These are phyloP conservation scores for Aegithalos caudatus DNA, from an alignment of 2,113 vertebrate genomes.

Conservation along the genomic window DNA sequence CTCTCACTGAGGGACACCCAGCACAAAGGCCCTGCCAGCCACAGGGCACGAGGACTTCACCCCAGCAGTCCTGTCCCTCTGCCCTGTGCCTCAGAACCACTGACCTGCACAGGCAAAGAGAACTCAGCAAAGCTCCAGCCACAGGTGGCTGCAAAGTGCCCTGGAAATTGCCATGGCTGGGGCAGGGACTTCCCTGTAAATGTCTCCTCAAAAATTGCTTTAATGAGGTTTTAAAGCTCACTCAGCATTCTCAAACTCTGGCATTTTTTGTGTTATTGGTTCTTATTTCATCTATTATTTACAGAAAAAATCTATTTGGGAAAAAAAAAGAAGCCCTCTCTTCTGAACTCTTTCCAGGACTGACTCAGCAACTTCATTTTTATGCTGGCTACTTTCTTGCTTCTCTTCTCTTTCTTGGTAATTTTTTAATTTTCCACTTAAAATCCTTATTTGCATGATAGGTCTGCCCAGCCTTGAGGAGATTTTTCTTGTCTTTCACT, in stretches of 20 bases:
- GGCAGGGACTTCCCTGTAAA: background rate
- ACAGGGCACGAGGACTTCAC: background rate
- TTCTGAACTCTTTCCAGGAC: conserved; percentile 25
- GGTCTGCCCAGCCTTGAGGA: conserved; percentile 62
- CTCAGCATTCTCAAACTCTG: background rate
- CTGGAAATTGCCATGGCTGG: background rate
- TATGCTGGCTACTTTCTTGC: background rate
- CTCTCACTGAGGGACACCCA: background rate
- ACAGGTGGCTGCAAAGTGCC: background rate
- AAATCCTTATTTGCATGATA: conserved; percentile 65
- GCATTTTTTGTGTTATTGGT: background rate
- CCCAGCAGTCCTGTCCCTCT: background rate
- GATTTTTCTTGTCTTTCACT: conserved; percentile 71
- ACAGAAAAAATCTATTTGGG: background rate
- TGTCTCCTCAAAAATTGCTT: background rate
- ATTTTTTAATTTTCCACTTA: conserved; percentile 64
- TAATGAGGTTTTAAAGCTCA: background rate
- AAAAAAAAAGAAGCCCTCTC: background rate
- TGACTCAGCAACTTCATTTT: conserved; percentile 32
- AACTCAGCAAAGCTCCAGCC: background rate
- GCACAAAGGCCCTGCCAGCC: background rate
- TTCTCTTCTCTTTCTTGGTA: background rate
- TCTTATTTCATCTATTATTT: conserved; percentile 52
- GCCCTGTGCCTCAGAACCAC: background rate
- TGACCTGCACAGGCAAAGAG: background rate